Conservation (phyloP, 1,140 invertebrate species). For the Whitmania pigra region DNA sequence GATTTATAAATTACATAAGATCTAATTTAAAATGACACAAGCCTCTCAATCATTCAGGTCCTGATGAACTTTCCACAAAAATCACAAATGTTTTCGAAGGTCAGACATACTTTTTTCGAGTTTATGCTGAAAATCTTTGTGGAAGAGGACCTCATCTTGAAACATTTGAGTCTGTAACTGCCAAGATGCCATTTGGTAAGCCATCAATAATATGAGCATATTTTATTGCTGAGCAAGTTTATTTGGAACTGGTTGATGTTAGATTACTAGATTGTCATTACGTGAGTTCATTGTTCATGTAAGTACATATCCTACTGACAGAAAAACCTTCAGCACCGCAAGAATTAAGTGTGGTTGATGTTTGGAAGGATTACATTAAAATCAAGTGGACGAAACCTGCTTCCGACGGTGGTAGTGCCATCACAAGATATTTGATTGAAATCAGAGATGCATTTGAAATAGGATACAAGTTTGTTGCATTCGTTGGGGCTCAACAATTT, state of each 20-base stretch:
- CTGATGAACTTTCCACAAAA: conserved; percentile 49
- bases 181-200: conserved; percentile 25
- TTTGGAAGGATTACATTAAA: conserved; percentile 48
- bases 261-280: not conserved
- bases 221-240: not conserved
- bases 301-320: not conserved
- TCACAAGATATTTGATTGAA: conserved; percentile 23
- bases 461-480: conserved; percentile 19
- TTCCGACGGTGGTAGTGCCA: conserved; percentile 66
- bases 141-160: conserved; percentile 21
- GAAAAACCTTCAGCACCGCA: conserved; percentile 13
- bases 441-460: conserved; percentile 23
- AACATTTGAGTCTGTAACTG: conserved; percentile 18
- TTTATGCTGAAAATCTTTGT: conserved; percentile 22
- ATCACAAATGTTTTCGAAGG: conserved; percentile 77
- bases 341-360: conserved; percentile 32
- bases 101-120: conserved; percentile 84
- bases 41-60: not conserved
- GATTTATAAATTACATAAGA: not conserved
- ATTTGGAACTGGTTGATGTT: not conserved
- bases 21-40: not conserved
- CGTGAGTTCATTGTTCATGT: conserved; percentile 18
- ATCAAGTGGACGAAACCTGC: conserved; percentile 63
- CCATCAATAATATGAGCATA: not conserved
- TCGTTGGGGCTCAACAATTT: not conserved